phyloP scores from a whole-genome alignment of 2,113 vertebrate species.

The Pachypanchax playfairii region DNA sequence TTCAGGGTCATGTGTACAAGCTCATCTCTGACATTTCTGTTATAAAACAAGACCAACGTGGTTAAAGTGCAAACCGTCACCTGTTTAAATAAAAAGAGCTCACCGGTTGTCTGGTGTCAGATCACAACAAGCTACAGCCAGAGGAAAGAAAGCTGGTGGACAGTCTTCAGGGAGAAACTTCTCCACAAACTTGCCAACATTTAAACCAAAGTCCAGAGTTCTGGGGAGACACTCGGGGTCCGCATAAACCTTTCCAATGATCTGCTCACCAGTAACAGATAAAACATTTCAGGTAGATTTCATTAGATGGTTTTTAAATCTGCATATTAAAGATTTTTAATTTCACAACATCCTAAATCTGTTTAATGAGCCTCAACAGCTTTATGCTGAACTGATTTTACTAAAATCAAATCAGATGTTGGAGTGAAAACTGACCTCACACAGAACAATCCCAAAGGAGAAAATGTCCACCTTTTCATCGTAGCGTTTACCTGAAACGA shows the following conservation, averaged over 20 bases:
- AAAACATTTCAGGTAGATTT: neutral
- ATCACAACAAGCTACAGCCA: slow-evolving; percentile 93
- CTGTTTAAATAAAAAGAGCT: slow-evolving; percentile 16
- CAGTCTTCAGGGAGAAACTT: slow-evolving; percentile 95
- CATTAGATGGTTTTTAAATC: no score
- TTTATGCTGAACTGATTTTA: neutral
- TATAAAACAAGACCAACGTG: neutral
- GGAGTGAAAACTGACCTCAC: slow-evolving; percentile 84
- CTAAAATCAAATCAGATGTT: neutral
- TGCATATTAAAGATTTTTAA: no score
- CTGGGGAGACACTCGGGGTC: slow-evolving; percentile 96
- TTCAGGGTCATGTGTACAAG: no score
- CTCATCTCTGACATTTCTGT: no score
- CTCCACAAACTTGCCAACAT: slow-evolving; percentile 93
- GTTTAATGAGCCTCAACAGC: neutral
- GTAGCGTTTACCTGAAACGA: slow-evolving; percentile 90
- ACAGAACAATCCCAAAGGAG: slow-evolving; percentile 96
- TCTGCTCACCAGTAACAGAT: slow-evolving; percentile 72
- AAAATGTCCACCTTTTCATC: slow-evolving; percentile 98
- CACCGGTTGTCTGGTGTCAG: slow-evolving; percentile 93
- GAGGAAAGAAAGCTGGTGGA: slow-evolving; percentile 91
- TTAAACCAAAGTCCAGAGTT: slow-evolving; percentile 93
- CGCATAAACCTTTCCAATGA: slow-evolving; percentile 96
- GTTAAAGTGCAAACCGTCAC: neutral
- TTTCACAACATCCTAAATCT: neutral